These are phyloP conservation scores for Neoscelio sp. DNA, from an alignment of 2,888 invertebrate genomes.

Conservation along the genomic window DNA sequence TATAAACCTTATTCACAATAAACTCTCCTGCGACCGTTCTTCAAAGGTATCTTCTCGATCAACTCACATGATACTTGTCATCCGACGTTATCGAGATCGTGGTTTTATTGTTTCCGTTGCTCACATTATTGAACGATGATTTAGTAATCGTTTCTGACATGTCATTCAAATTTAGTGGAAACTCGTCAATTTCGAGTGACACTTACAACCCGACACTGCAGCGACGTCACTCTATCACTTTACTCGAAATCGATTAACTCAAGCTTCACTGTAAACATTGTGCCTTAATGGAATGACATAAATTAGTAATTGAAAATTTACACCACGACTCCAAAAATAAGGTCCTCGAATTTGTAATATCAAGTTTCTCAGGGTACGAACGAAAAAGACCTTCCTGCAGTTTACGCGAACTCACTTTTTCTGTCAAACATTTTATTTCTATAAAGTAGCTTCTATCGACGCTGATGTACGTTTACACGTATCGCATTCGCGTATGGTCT, in stretches of 20 bases:
- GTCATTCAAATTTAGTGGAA: not conserved
- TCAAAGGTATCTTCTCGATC: too few species aligned
- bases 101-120: conserved; percentile 48
- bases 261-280: conserved; percentile 25
- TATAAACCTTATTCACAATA: too few species aligned
- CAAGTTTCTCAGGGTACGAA: too few species aligned
- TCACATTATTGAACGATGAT: conserved; percentile 30
- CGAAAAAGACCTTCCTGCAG: too few species aligned
- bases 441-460: too few species aligned
- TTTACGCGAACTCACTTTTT: too few species aligned
- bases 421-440: conserved; percentile 13
- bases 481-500: conserved; percentile 47
- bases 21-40: too few species aligned
- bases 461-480: conserved; percentile 1
- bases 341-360: too few species aligned
- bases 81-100: conserved; percentile 45
- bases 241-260: conserved; percentile 11
- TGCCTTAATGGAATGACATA: not conserved
- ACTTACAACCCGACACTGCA: not conserved
- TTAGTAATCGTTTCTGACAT: conserved; percentile 43
- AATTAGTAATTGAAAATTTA: not conserved
- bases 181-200: too few species aligned
- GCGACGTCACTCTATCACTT: conserved; percentile 42
- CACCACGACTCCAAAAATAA: too few species aligned
- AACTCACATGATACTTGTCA: conserved; percentile 52